Conservation (phyloP, 92 coral and sea anemone species). For the Palythoa grandis region DNA sequence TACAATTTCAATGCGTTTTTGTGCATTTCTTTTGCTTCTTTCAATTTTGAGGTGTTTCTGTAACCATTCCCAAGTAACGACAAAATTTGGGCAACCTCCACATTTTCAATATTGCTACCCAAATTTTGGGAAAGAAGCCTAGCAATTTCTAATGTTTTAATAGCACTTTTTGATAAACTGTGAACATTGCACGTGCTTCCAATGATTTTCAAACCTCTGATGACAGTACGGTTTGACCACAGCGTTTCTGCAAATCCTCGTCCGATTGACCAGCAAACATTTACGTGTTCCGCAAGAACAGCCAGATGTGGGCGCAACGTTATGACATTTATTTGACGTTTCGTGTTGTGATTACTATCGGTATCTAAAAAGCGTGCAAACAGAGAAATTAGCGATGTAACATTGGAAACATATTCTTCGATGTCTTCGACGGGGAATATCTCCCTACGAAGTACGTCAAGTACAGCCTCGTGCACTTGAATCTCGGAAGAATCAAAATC, state of each 20-base stretch:
- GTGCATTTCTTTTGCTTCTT: constrained; percentile 26
- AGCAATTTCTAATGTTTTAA: constrained; percentile 33
- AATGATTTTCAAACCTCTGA: constrained; percentile 22
- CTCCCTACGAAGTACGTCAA: constrained; percentile 4
- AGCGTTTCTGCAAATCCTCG: constrained; percentile 32
- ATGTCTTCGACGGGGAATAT: constrained; percentile 13
- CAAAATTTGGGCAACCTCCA: constrained; percentile 23
- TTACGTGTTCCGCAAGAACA: constrained; percentile 27
- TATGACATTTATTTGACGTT: neutral
- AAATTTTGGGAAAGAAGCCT: neutral
- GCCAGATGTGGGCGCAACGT: constrained; percentile 5
- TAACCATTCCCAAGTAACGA: constrained; percentile 33
- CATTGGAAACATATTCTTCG: constrained; percentile 1
- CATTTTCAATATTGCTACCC: neutral
- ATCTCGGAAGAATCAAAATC: constrained; percentile 10
- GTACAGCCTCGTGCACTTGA: constrained; percentile 18
- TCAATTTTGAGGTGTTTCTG: constrained; percentile 15
- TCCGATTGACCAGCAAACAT: constrained; percentile 36
- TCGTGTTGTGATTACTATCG: constrained; percentile 14
- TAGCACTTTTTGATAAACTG: neutral
- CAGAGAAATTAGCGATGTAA: constrained; percentile 18
- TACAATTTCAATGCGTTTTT: neutral
- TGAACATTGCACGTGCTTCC: constrained; percentile 4
- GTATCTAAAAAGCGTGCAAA: neutral
- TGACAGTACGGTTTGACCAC: constrained; percentile 13